These are phyloP conservation scores for Cheumatopsyche charites DNA, from an alignment of 1,140 invertebrate species.

Conservation along the genomic window DNA sequence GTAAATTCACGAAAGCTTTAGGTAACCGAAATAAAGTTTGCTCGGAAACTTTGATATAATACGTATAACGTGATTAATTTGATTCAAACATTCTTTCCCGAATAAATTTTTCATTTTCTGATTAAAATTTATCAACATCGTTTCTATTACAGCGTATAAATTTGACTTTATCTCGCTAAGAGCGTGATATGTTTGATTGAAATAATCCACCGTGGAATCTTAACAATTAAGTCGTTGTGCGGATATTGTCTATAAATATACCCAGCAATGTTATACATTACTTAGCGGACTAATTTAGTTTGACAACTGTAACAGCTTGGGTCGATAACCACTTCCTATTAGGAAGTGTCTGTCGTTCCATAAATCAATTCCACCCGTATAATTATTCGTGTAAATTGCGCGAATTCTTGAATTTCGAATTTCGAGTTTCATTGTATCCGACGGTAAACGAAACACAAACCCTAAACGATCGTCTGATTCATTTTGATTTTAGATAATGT, in stretches of 20 bases:
- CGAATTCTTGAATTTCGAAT: conserved; percentile 8
- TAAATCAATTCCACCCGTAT: conserved; percentile 28
- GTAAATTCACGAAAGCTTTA: neutral
- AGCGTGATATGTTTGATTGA: too few relatives aligned
- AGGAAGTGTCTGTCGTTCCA: conserved; percentile 27
- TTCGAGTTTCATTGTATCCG: too few relatives aligned
- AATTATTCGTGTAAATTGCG: conserved; percentile 24
- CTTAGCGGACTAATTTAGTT: conserved; percentile 24
- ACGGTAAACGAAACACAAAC: too few relatives aligned
- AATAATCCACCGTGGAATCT: neutral
- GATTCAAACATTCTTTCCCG: too few relatives aligned
- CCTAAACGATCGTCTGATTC: too few relatives aligned
- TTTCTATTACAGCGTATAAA: too few relatives aligned
- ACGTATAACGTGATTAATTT: neutral
- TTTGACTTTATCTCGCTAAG: too few relatives aligned
- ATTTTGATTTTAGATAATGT: too few relatives aligned
- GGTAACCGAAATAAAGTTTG: neutral
- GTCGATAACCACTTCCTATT: conserved; percentile 28
- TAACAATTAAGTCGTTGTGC: conserved; percentile 5
- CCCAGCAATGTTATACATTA: neutral
- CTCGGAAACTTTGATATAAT: neutral
- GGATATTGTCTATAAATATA: conserved; percentile 18
- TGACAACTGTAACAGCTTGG: conserved; percentile 27
- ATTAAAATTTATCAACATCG: too few relatives aligned
- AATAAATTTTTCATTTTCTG: too few relatives aligned